Base-by-base conservation (phyloP, 2,888 invertebrate species). In the Stenichneumon culpator region DNA sequence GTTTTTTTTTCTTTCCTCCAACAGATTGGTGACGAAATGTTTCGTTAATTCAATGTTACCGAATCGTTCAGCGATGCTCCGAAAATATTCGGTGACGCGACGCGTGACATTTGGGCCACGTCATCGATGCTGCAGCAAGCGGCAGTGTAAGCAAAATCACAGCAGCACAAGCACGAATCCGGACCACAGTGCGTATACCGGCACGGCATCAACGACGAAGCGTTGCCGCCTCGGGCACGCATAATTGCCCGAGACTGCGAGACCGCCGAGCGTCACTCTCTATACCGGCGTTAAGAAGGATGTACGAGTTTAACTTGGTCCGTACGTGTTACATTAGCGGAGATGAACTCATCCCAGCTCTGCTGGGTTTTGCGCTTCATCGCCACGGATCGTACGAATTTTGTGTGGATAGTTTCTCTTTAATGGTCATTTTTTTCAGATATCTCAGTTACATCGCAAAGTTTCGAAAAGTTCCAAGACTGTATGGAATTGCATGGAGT, bases 261-360 rank as follows among this genome's bases (percentile, higher is more conserved):
- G 63, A 68, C 32, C 78, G 57, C 25, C 39, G n/a, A 47, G 52
- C 50, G 11, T 39, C 63, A 57, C 74, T 50, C 69, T 39, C 63
- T 84, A 60, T 75, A 73, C 28, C 57, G 87, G 84, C 87, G 92
- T 92, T 93, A 92, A 93, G 93, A 92, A 93, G 93, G 93, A 93
- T 93, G 93, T 93, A 89, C 93, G 93, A 93, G 93, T 93, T 93
- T 84, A 93, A 92, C 91, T 93, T 90, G 90, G 88, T 90, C 90
- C 89, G 92, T 86, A 73, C 79, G 86, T 69, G 82, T 92, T 93
- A 91, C 93, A 92, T 93, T 93, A 93, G 87, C 89, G 87, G 91
- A 92, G 93, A 93, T 93, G 93, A 93, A 93, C 93, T 93, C 93
- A 92, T 93, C 92, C 92, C 91, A 87, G 89, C 87, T 83, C 69